These are phyloP conservation scores for Holacanthus passer DNA, from an alignment of 2,113 vertebrate species.

Conservation along the genomic window DNA sequence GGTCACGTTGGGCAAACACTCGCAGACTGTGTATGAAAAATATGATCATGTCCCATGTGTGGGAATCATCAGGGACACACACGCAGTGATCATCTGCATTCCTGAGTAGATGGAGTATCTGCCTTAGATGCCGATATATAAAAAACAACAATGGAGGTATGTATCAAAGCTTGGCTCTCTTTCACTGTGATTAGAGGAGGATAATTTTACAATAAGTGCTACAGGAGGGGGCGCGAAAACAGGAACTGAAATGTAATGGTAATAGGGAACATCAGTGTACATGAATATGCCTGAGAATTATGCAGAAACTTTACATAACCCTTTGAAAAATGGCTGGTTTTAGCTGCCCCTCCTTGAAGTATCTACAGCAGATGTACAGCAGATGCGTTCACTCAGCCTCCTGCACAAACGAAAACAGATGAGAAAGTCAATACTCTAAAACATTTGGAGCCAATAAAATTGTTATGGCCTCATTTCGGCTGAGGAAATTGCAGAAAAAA, in stretches of 20 bases:
- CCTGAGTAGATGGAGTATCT: constrained; percentile 63
- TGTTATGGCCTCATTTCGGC: constrained; percentile 3
- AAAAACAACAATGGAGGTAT: constrained; percentile 33
- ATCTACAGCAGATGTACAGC: constrained; percentile 57
- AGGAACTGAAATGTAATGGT: not conserved
- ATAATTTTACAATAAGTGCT: constrained; percentile 23
- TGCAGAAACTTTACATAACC: constrained; percentile 34
- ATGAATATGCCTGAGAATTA: constrained; percentile 47
- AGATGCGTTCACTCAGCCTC: constrained; percentile 65
- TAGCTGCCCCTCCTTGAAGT: constrained; percentile 63
- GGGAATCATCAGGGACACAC: constrained; percentile 2
- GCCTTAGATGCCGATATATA: not conserved
- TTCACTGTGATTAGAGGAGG: constrained; percentile 4
- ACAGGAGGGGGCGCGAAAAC: constrained; percentile 15
- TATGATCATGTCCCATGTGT: not conserved
- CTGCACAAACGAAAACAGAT: constrained; percentile 44
- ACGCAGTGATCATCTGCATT: constrained; percentile 50
- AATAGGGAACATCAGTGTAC: constrained; percentile 22
- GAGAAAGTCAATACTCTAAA: not conserved
- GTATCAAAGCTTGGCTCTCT: constrained; percentile 9
- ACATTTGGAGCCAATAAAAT: constrained; percentile 32
- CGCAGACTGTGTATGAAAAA: constrained; percentile 12
- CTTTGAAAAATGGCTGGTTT: constrained; percentile 37
- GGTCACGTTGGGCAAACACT: not conserved
- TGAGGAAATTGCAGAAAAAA: not conserved